These are phyloP conservation scores for Oriolus oriolus DNA, from an alignment of 2,113 vertebrate species.

Conservation along the genomic window DNA sequence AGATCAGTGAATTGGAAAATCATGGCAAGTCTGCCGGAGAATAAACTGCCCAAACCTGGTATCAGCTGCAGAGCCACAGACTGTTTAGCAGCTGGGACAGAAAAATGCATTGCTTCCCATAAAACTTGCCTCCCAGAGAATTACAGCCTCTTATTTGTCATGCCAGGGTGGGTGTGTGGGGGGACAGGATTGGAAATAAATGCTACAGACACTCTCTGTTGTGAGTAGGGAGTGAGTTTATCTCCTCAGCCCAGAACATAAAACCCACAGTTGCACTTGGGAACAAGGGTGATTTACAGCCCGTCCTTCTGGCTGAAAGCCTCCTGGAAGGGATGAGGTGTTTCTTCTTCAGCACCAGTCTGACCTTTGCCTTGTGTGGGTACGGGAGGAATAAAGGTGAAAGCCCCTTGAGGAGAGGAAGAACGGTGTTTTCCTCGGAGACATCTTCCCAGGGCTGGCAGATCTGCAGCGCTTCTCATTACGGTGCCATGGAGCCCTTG, in stretches of 20 bases:
- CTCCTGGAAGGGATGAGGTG: not conserved
- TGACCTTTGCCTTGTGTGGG: not conserved
- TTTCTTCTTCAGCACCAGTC: not conserved
- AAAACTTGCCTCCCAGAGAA: slow-evolving; percentile 28
- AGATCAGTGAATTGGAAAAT: slow-evolving; percentile 21
- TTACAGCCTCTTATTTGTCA: slow-evolving; percentile 20
- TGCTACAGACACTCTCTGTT: not conserved
- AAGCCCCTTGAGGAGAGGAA: not conserved
- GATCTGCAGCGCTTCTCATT: slow-evolving; percentile 23
- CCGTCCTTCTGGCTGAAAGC: not conserved
- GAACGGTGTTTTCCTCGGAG: slow-evolving; percentile 10
- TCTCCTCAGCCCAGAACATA: slow-evolving; percentile 16
- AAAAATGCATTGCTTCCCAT: slow-evolving; percentile 21
- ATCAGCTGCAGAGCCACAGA: not conserved
- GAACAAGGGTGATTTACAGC: slow-evolving; percentile 20
- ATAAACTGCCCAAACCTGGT: not conserved
- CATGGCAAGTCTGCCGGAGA: not conserved
- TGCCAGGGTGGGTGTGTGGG: not conserved
- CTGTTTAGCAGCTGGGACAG: slow-evolving; percentile 2
- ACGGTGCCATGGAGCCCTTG: not conserved
- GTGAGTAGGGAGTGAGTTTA: slow-evolving; percentile 18
- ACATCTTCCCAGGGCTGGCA: slow-evolving; percentile 19
- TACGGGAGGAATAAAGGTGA: not conserved
- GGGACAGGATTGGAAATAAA: not conserved
- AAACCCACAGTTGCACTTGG: not conserved